Conservation (phyloP, 2,113 vertebrate genomes). For the Cyphomyrus discorhynchus region DNA sequence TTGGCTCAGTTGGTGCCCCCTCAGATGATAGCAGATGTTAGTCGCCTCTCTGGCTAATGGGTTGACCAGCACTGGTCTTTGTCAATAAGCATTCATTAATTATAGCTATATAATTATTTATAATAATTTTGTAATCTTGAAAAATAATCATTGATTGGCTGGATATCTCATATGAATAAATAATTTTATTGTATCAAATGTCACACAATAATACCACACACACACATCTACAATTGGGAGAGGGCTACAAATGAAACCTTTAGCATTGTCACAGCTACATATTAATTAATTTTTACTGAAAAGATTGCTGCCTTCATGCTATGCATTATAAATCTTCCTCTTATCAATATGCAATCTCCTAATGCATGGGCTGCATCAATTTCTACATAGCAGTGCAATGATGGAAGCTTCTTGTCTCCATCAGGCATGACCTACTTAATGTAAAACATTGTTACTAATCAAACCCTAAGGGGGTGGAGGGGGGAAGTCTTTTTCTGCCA, state of each 20-base stretch:
- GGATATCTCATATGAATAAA: neutral
- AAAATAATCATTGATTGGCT: neutral
- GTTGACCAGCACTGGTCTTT: neutral
- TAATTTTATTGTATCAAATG: neutral
- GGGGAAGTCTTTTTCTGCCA: neutral
- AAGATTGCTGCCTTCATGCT: constrained; percentile 51
- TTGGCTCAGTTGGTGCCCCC: neutral
- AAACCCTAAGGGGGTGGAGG: constrained; percentile 21
- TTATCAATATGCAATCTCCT: constrained; percentile 73
- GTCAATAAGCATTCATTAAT: neutral
- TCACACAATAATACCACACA: neutral
- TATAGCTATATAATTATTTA: neutral
- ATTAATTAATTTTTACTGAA: constrained; percentile 62
- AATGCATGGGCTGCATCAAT: constrained; percentile 65
- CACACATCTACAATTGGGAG: neutral
- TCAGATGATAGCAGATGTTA: neutral
- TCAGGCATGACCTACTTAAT: constrained; percentile 36
- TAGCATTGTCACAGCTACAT: constrained; percentile 41
- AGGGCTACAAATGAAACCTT: constrained; percentile 57
- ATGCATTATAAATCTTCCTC: constrained; percentile 57
- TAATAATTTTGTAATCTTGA: neutral
- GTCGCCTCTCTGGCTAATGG: neutral
- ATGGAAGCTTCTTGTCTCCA: constrained; percentile 28
- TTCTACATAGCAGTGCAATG: constrained; percentile 49
- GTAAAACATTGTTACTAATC: constrained; percentile 28